A percentile compares a stretch with the other conserved stretches of the same genome.
Evolutionary conservation across 2,797 vertebrate genomes (phyloP).

Genomic region (Onychomys arenicola): DNA sequence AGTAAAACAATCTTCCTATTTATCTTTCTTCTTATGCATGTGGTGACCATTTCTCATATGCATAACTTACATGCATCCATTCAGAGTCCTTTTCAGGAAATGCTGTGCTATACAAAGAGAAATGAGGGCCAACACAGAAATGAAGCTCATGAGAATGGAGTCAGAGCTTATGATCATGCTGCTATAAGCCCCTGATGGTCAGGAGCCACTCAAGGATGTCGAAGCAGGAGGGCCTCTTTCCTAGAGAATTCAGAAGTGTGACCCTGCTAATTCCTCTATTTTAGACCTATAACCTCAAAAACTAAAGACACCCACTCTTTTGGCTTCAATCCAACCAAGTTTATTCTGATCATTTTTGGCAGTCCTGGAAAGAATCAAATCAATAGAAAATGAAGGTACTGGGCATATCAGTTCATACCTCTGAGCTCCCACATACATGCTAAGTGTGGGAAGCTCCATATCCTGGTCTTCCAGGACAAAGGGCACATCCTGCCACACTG

Average conservation of each 20-base stretch:
- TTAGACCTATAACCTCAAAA: not conserved
- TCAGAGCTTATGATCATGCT: not conserved
- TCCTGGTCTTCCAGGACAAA: not conserved
- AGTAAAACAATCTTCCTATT: not conserved
- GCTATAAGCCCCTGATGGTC: not conserved
- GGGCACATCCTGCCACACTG: not conserved
- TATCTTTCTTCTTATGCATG: not conserved
- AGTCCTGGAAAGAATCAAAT: not conserved
- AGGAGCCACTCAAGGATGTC: not conserved
- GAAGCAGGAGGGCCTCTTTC: not conserved
- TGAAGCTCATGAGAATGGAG: fast-evolving
- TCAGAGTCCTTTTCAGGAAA: no score
- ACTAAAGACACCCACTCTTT: not conserved
- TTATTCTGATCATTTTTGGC: not conserved
- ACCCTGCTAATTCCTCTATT: not conserved
- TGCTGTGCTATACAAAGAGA: not conserved
- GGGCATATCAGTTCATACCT: not conserved
- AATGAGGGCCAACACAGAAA: not conserved
- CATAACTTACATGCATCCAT: no score
- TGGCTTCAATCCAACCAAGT: not conserved
- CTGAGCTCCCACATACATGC: not conserved
- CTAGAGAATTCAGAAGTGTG: not conserved
- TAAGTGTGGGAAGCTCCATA: not conserved
- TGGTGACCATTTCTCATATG: no score
- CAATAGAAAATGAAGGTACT: not conserved